Evolutionary conservation across 2,888 invertebrate genomes (phyloP), one percentile per base, ranked within the genome.

Genomic region (Drosophila pseudotakahashii): DNA sequence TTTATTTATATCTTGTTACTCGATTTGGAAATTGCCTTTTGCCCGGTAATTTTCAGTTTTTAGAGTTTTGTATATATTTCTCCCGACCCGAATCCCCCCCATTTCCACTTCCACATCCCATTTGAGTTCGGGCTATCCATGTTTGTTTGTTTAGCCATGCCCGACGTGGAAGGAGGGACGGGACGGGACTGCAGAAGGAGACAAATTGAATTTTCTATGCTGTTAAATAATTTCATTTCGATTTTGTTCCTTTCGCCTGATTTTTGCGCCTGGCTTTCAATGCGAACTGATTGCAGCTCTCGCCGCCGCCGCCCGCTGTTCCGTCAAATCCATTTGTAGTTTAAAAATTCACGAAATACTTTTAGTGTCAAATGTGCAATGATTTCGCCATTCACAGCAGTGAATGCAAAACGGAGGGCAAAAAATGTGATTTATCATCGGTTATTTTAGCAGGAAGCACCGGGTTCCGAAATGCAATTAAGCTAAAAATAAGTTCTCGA

Each of bases 191-290:
- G 26, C 30, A 34, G 36, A 45, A 32, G 19, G 45, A 42, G 42
- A 62, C 54, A 75, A 84, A 84, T 81, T 79, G 64, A 78, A 85
- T 87, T 79, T 87, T 72, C 78, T 82, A 74, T 77, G 74, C 77
- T 76, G 84, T 77, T 81, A 78, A 86, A 81, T 81, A 81, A 87
- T 75, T 81, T 76, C 61, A 79, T 77, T 83, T 70, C 59, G 58
- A 66, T 75, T 55, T 60, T 37, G 69, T 69, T 80, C 63, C 59
- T 59, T 57, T 51, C 68, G 79, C 71, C 68, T 80, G 68, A 74
- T 80, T 86, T 79, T 79, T 69, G 59, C 50, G 41, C 60, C 62
- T 66, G 39, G 61, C 53, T 61, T 70, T 77, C 81, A 76, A 80
- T 78, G 75, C 72, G 55, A 77, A 73, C 83, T 81, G 81, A 86